These are phyloP conservation scores for Conchocele bisecta DNA, from an alignment of 2,888 invertebrate species.

Conservation along the genomic window DNA sequence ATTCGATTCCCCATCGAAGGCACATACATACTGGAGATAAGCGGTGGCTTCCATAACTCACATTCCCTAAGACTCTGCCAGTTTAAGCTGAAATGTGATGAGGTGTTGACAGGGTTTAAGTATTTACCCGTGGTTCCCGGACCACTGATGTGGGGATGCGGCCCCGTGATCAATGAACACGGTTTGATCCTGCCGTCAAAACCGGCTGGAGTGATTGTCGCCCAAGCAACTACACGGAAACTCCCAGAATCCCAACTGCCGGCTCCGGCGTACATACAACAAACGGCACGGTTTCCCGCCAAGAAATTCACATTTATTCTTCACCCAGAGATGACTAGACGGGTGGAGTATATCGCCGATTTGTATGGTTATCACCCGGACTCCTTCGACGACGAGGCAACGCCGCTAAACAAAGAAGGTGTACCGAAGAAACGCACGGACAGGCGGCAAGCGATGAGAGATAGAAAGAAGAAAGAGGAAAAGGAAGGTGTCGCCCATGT, in stretches of 20 bases:
- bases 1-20: slow-evolving; percentile 46
- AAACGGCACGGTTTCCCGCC: slow-evolving; percentile 4
- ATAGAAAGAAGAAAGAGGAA: background rate
- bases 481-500: background rate
- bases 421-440: background rate
- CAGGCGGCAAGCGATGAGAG: no score
- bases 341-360: slow-evolving; percentile 21
- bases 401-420: slow-evolving; percentile 9
- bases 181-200: slow-evolving; percentile 45
- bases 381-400: background rate
- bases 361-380: slow-evolving; percentile 17
- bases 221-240: slow-evolving; percentile 6
- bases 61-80: slow-evolving; percentile 26
- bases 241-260: background rate
- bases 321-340: slow-evolving; percentile 25
- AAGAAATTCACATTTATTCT: slow-evolving; percentile 26
- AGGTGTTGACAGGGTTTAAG: slow-evolving; percentile 4
- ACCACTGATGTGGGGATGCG: slow-evolving; percentile 47
- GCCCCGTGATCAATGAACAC: slow-evolving; percentile 24
- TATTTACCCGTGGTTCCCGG: slow-evolving; percentile 26
- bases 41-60: slow-evolving; percentile 24
- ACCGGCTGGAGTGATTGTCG: slow-evolving; percentile 28
- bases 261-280: no score
- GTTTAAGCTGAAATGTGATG: slow-evolving; percentile 24
- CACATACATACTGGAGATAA: slow-evolving; percentile 34